Conservation (phyloP, 2,888 invertebrate genomes). For the Stenodera caucasica region DNA sequence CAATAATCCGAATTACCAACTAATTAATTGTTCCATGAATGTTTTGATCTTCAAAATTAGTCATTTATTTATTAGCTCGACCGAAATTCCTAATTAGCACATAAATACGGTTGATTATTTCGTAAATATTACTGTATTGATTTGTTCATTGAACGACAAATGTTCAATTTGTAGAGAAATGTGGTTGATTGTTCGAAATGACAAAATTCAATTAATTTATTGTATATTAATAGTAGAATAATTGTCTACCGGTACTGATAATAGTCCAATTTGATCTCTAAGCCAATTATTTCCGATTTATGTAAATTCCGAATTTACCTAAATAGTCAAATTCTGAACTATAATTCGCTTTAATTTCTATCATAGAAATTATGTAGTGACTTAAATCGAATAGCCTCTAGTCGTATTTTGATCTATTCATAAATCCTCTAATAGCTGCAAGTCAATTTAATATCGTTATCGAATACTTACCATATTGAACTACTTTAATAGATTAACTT, state of each 20-base stretch:
- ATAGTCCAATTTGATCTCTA: background rate
- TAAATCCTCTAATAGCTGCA: background rate
- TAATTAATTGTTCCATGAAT: no score
- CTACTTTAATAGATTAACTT: background rate
- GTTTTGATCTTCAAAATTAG: no score
- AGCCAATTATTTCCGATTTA: slow-evolving; percentile 2
- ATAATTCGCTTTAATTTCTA: background rate
- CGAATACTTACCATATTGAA: background rate
- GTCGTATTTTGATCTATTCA: background rate
- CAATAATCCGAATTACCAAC: no score
- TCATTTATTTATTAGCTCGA: no score
- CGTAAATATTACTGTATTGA: no score
- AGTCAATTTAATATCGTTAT: background rate
- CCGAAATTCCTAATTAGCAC: no score
- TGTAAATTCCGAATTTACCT: background rate
- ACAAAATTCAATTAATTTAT: background rate
- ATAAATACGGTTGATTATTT: no score
- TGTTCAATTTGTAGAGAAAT: no score
- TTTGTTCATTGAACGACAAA: no score
- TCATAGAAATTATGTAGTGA: background rate
- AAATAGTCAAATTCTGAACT: background rate
- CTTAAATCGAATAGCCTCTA: background rate
- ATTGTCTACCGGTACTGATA: background rate
- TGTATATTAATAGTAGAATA: background rate
- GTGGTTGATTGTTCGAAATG: no score